These are phyloP conservation scores for Daphoenositta chrysoptera DNA, from an alignment of 2,113 vertebrate species.

Conservation along the genomic window DNA sequence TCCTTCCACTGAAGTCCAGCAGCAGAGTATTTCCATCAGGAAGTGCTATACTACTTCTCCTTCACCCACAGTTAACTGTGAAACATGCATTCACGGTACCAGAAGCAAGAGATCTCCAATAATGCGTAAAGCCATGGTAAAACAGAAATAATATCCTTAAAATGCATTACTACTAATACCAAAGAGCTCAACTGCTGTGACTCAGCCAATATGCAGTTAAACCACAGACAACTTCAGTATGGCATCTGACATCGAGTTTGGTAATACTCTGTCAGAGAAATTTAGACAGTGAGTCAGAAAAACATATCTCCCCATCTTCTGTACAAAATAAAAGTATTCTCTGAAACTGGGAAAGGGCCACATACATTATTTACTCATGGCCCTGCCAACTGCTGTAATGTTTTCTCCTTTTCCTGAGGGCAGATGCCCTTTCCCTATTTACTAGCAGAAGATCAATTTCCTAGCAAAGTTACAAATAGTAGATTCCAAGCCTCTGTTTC, in stretches of 20 bases:
- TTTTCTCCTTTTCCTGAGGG: neutral
- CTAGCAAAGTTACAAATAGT: neutral
- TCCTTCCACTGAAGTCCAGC: neutral
- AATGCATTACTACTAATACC: neutral
- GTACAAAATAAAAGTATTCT: neutral
- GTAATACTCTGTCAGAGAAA: neutral
- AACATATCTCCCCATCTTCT: neutral
- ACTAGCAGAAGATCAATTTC: neutral
- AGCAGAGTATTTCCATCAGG: neutral
- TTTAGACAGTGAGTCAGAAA: neutral
- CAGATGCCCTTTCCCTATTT: neutral
- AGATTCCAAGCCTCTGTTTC: neutral
- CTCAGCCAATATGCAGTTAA: neutral
- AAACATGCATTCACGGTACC: neutral
- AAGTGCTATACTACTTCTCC: neutral
- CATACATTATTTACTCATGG: neutral
- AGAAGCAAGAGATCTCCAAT: neutral
- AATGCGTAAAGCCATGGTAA: neutral
- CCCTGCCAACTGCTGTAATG: neutral
- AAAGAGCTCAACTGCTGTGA: neutral
- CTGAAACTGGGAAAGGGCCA: neutral
- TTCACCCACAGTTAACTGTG: neutral
- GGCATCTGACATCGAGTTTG: rapidly evolving
- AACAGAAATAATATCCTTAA: neutral
- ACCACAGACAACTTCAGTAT: neutral